Evolutionary conservation across 2,888 invertebrate genomes (phyloP), one percentile per base, ranked within the genome.

Genomic region (Mamestra brassicae): DNA sequence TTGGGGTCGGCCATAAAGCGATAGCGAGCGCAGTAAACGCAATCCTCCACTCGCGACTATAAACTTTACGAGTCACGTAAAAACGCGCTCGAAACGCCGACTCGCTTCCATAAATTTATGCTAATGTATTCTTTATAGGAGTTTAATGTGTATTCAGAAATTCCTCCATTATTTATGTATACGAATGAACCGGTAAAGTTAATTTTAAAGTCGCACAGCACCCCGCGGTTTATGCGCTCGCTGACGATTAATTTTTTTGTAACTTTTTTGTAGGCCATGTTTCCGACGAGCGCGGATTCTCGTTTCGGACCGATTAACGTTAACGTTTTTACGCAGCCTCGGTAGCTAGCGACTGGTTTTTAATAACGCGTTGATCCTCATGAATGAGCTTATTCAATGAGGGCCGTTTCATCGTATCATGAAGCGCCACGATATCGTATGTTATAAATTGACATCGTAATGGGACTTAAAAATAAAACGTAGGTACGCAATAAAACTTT

Each of bases 101-200:
- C 95, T 95, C 92, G 95, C 96, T 95, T 93, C 96, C 95, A 95
- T 96, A 96, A 96, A 96, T 96, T 96, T 96, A 96, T 96, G 96
- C 96, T 96, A 96, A 96, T 96, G 96, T 96, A 96, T 96, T 96
- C 96, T 96, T 96, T 96, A 96, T 96, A 96, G 96, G 95, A 96
- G 95, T 96, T 96, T 96, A 96, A 96, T 96, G 96, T 95, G 95
- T 95, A 96, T 96, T 95, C 96, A 95, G 95, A 95, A 96, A 96
- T 96, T 95, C 96, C 94, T 92, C 94, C 95, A 95, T 96, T 96
- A 96, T 96, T 96, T 96, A 96, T 96, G 95, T 95, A 94, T 95
- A 94, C 95, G 95, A 96, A 95, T 96, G 95, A 95, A 96, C 96
- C 95, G 95, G 94, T 95, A 94, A 95, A 95, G 96, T 96, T 96